Evolutionary conservation across 2,113 vertebrate genomes (phyloP), one percentile per base, ranked within the genome.

Genomic region (Ciconia stormi): DNA sequence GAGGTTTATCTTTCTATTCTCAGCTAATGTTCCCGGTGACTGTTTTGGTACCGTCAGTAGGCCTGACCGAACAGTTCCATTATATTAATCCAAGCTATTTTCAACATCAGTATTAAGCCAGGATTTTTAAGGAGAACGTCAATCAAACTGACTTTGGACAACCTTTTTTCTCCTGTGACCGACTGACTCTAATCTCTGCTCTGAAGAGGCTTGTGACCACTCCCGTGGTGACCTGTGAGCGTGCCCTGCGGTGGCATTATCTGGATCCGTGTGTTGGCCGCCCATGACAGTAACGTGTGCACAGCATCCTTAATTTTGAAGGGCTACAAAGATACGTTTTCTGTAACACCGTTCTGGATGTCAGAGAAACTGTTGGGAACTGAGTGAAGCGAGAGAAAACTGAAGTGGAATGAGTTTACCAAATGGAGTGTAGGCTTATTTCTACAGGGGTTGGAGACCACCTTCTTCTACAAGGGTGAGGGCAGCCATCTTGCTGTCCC

Each of bases 261-360:
- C 42, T 74, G 61, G 26, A 8, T 30, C 36, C 0, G 0, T 1
- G 2, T 36, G 36, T 23, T 80, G 67, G 50, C 42, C 56, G 32
- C 58, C 22, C 17, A 1, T n/a, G 58, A 8, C 18, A 36, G 63
- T 56, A 49, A 50, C 3, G 0, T 1, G 3, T 73, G 42, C 5
- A 3, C 32, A 49, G 13, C 38, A n/a, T 61, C 53, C 25, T 73
- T 42, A 26, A 32, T n/a, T 81, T 53, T 50, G 76, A 65, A 73
- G 58, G 40, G 30, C 53, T 76, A 8, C 25, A 16, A 10, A 13
- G 53, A 56, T 44, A 3, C 2, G 3, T 42, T 46, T 70, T 55
- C 34, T 82, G 11, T 56, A 53, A 11, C 3, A 0, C 6, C 2
- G 11, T 18, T 47, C 47, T 14, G 38, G 26, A 32, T 79, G 44